A percentile compares a stretch with the other conserved stretches of the same genome.
Conservation (phyloP, 2,888 invertebrate genomes). For the Smittia sp. region DNA sequence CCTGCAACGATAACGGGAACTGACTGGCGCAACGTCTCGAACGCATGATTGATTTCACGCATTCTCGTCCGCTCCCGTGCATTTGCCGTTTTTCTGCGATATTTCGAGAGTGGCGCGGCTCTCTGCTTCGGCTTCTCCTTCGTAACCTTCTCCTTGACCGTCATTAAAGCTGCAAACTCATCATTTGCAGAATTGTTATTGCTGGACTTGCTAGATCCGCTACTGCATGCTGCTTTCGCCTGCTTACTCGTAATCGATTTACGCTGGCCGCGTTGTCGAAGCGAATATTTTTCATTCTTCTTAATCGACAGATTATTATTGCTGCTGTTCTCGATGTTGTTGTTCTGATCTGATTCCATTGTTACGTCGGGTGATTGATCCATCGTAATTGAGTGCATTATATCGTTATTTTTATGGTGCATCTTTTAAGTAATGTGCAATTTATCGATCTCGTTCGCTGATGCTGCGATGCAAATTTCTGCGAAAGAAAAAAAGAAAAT, state of each 20-base stretch:
- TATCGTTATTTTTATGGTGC: conserved; percentile 37
- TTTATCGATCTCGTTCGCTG: neutral
- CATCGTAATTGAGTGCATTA: conserved; percentile 37
- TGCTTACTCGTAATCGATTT: conserved; percentile 51
- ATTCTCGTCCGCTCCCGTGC: conserved; percentile 82
- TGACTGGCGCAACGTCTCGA: conserved; percentile 74
- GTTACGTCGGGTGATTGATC: conserved; percentile 40
- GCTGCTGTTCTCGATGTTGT: conserved; percentile 48
- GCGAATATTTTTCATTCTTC: conserved; percentile 63
- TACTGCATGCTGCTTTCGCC: neutral
- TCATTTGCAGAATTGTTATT: conserved; percentile 26
- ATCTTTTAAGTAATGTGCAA: conserved; percentile 15
- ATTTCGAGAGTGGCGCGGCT: conserved; percentile 79
- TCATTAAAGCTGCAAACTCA: conserved; percentile 37
- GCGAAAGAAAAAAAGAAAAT: neutral
- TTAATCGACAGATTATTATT: conserved; percentile 43
- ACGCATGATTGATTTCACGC: conserved; percentile 87
- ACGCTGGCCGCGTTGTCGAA: conserved; percentile 64
- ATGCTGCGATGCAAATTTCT: neutral
- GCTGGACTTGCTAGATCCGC: conserved; percentile 17
- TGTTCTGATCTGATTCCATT: conserved; percentile 49
- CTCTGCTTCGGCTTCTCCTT: conserved; percentile 59
- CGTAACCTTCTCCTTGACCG: conserved; percentile 28
- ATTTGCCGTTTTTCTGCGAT: conserved; percentile 85
- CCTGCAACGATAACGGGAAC: conserved; percentile 60